phyloP scores from a whole-genome alignment of 2,113 vertebrate genomes.

The Puma concolor region DNA sequence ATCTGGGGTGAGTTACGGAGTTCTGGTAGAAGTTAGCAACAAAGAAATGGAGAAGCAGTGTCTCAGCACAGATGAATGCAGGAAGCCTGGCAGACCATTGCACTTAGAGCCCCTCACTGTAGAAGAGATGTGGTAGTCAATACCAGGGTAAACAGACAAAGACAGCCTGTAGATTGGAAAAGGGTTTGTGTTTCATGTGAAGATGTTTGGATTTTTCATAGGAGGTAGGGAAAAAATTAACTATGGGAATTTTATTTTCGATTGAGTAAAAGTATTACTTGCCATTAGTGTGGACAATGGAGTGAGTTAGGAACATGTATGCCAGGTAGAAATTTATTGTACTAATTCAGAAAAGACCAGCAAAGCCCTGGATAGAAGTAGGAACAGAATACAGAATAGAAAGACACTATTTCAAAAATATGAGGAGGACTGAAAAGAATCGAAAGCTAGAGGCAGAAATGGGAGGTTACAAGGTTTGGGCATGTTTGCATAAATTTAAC shows the following conservation, averaged over 20 bases:
- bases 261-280: background rate
- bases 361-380: background rate
- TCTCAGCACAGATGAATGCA: fast-evolving
- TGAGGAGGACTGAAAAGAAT: background rate
- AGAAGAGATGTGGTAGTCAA: no score
- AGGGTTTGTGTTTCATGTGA: background rate
- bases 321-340: background rate
- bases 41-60: background rate
- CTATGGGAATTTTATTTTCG: background rate
- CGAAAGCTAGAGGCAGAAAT: background rate
- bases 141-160: background rate
- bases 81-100: fast-evolving
- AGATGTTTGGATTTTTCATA: background rate
- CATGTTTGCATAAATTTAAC: background rate
- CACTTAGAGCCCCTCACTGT: fast-evolving
- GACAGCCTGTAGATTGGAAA: background rate
- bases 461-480: background rate
- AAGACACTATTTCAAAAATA: background rate
- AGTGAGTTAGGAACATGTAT: background rate
- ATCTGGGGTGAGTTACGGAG: background rate
- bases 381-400: background rate
- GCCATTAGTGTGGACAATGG: background rate
- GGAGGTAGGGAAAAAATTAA: background rate
- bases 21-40: background rate
- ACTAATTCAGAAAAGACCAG: background rate